Base-by-base conservation (phyloP, 2,113 vertebrate genomes). In the Perccottus glenii region DNA sequence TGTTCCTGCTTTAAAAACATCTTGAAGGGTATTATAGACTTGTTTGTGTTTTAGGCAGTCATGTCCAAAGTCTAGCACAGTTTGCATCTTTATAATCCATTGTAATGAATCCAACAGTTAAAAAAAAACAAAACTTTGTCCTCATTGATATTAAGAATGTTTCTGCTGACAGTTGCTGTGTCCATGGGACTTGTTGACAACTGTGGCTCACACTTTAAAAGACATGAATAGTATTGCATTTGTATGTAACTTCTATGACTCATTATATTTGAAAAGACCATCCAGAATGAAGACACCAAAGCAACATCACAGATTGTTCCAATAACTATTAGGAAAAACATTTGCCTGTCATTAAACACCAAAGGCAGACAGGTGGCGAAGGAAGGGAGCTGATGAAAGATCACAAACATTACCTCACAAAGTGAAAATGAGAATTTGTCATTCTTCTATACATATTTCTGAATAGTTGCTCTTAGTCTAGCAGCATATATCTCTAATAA, bases 341-440 rank as follows among this genome's bases (percentile, higher is more conserved):
- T 6, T 36, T 7, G n/a, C 33, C 9, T 55, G 33, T 55, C 52
- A 55, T 11, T 33, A 33, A 52, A 32, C n/a, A 14, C 32, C 27
- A 53, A 53, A 53, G 50, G 6, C 11, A 52, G 51, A 53, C 52
- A 38, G 36, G 52, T 55, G 33, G 12, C 12, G 52, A 11, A 33
- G 6, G 35, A n/a, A 6, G n/a, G 33, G 52, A 55, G 38, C 52
- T 36, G 35, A 36, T 55, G 4, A 55, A 55, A 55, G 12, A 38
- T 55, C 52, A 38, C 52, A 55, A 55, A 38, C 36, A 38, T 55
- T 55, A 55, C 52, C 52, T 55, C 52, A 55, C 36, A 12, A 55
- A n/a, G 52, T 33, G 8, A 40, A 40, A 5, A 6, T 8, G 35
- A n/a, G 52, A 36, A 55, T n/a, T 15, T 32, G 33, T 55, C 52